A percentile compares a stretch with the other conserved stretches of the same genome.
Conservation (phyloP, 53 echinoderm and acorn worm species). For the Luidia sarsii region DNA sequence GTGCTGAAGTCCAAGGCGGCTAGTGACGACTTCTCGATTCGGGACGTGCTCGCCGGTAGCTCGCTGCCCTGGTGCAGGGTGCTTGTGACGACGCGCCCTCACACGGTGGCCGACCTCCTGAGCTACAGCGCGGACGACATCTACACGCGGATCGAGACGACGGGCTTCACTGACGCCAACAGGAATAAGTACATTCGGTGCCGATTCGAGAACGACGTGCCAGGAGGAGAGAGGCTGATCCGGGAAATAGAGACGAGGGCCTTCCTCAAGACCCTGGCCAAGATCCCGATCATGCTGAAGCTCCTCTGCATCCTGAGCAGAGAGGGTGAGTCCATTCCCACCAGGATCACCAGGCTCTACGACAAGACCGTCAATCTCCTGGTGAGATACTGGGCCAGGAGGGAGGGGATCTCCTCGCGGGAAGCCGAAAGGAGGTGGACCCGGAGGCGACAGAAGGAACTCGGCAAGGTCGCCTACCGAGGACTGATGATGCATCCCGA, state of each 20-base stretch:
- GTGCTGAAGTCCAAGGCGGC: neutral
- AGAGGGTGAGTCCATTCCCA: neutral
- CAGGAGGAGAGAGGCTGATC: neutral
- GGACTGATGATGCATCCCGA: neutral
- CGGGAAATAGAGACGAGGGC: neutral
- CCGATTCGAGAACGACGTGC: neutral
- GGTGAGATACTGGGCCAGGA: neutral
- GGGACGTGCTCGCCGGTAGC: neutral
- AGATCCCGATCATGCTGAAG: constrained; percentile 24
- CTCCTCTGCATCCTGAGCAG: neutral
- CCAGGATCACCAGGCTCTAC: constrained; percentile 7
- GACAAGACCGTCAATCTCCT: neutral
- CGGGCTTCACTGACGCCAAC: constrained; percentile 7
- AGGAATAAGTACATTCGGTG: constrained; percentile 10
- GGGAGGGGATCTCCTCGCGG: neutral
- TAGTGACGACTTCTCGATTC: neutral
- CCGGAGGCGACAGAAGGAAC: neutral
- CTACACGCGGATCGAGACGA: neutral
- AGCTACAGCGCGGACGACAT: neutral
- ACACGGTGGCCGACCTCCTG: constrained; percentile 12
- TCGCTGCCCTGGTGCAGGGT: neutral
- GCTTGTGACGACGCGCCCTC: constrained; percentile 31
- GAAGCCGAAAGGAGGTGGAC: neutral
- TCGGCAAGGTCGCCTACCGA: neutral
- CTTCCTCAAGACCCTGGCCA: constrained; percentile 5